phyloP scores from a whole-genome alignment of 2,888 invertebrate genomes.

The Sesia apiformis region DNA sequence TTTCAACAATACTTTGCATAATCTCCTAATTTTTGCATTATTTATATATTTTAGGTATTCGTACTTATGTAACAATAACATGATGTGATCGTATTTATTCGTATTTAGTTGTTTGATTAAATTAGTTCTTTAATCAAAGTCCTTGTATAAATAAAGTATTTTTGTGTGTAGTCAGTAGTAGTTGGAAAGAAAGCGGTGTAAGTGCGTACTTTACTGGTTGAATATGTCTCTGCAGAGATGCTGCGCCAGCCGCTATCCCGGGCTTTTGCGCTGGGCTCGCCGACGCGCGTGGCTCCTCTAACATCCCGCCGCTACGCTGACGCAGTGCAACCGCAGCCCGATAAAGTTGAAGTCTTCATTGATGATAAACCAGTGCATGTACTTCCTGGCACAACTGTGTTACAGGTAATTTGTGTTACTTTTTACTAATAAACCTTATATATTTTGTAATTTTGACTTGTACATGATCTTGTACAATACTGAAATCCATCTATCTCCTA shows the following conservation, averaged over 20 bases:
- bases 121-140: not conserved
- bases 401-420: slow-evolving; percentile 79
- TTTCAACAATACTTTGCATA: not conserved
- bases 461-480: no score
- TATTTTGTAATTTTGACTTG: no score
- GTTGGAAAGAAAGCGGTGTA: not conserved
- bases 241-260: slow-evolving; percentile 83
- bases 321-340: slow-evolving; percentile 72
- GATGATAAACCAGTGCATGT: slow-evolving; percentile 97
- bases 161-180: not conserved
- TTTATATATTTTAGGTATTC: slow-evolving; percentile 55
- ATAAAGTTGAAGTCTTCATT: slow-evolving; percentile 95
- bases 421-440: not conserved
- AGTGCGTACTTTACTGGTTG: slow-evolving; percentile 7
- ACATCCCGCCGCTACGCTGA: slow-evolving; percentile 64
- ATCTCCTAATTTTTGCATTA: slow-evolving; percentile 5
- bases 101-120: not conserved
- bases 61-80: slow-evolving; percentile 72
- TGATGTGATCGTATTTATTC: slow-evolving; percentile 10
- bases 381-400: slow-evolving; percentile 95
- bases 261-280: slow-evolving; percentile 73
- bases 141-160: not conserved
- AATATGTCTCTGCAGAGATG: slow-evolving; percentile 72
- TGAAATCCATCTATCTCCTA: no score
- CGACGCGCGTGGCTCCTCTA: slow-evolving; percentile 49